Evolutionary conservation across 2,888 invertebrate species (phyloP).

Genomic region (Furcula furcula): DNA sequence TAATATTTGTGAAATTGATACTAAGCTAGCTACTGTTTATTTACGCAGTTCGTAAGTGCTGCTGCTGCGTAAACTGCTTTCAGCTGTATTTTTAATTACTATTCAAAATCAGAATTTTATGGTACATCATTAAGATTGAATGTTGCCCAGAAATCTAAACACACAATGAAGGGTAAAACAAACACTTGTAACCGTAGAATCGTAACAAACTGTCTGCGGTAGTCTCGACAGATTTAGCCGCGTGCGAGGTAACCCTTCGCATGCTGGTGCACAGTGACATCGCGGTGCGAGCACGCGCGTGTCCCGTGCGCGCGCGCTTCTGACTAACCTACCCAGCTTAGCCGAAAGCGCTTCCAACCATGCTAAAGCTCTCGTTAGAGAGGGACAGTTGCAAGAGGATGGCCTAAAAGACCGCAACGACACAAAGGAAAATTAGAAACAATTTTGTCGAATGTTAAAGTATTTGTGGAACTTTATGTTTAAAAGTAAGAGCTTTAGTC

Average conservation of each 20-base stretch:
- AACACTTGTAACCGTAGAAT: constrained; percentile 36
- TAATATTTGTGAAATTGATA: not conserved
- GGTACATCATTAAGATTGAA: constrained; percentile 11
- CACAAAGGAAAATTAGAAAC: constrained; percentile 46
- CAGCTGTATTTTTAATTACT: constrained; percentile 10
- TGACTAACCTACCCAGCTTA: constrained; percentile 60
- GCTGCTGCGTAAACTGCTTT: constrained; percentile 2
- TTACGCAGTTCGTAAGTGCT: too few species aligned
- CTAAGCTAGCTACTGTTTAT: too few species aligned
- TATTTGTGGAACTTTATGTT: constrained; percentile 25
- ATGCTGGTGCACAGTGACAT: constrained; percentile 26
- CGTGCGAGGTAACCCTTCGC: constrained; percentile 28
- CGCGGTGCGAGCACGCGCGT: constrained; percentile 48
- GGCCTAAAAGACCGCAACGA: constrained; percentile 52
- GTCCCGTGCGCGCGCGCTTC: constrained; percentile 67
- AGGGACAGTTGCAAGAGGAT: constrained; percentile 43
- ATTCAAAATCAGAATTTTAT: constrained; percentile 4
- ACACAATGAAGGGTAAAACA: constrained; percentile 20
- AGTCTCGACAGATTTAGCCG: constrained; percentile 44
- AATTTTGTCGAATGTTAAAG: constrained; percentile 38
- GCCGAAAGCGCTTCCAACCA: constrained; percentile 48
- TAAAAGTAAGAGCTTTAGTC: constrained; percentile 19
- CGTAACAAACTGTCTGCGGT: constrained; percentile 35
- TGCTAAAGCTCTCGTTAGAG: constrained; percentile 64
- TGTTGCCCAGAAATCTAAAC: constrained; percentile 39